Conservation (phyloP, 2,797 vertebrate species). For the Pelodytes ibericus region DNA sequence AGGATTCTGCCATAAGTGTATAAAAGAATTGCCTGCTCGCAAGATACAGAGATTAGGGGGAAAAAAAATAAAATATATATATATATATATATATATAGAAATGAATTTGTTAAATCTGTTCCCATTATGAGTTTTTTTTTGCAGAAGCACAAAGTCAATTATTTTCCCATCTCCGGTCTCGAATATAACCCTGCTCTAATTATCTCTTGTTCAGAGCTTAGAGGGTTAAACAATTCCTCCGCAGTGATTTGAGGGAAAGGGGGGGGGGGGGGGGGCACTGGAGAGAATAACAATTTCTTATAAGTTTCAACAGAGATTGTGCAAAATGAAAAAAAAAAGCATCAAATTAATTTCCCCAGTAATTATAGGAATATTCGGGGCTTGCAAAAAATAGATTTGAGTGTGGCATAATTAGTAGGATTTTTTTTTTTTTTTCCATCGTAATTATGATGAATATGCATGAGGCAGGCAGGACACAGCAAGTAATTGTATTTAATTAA, state of each 20-base stretch:
- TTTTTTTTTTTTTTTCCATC: conserved; percentile 63
- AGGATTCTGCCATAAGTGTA: not conserved
- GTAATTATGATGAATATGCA: conserved; percentile 81
- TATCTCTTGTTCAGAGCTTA: not conserved
- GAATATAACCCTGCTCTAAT: too few relatives aligned
- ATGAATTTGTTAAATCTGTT: not conserved
- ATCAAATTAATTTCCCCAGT: conserved; percentile 77
- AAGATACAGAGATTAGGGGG: not conserved
- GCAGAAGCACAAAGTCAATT: too few relatives aligned
- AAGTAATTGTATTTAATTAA: conserved; percentile 77
- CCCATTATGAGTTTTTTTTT: too few relatives aligned
- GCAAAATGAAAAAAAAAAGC: conserved; percentile 62
- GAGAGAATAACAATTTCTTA: conserved; percentile 58
- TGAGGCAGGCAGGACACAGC: conserved; percentile 68
- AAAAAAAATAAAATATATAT: conserved; percentile 38
- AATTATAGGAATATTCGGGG: conserved; percentile 74
- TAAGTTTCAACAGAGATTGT: conserved; percentile 68
- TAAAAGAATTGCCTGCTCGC: not conserved
- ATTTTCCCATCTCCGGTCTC: too few relatives aligned
- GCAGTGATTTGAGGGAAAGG: not conserved
- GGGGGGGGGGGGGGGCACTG: not conserved
- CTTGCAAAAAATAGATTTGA: conserved; percentile 67
- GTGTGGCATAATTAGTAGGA: conserved; percentile 70
- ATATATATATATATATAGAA: not conserved
- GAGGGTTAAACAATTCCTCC: not conserved